phyloP scores from a whole-genome alignment of 2,888 invertebrate species.

The Rhogogaster chlorosoma region DNA sequence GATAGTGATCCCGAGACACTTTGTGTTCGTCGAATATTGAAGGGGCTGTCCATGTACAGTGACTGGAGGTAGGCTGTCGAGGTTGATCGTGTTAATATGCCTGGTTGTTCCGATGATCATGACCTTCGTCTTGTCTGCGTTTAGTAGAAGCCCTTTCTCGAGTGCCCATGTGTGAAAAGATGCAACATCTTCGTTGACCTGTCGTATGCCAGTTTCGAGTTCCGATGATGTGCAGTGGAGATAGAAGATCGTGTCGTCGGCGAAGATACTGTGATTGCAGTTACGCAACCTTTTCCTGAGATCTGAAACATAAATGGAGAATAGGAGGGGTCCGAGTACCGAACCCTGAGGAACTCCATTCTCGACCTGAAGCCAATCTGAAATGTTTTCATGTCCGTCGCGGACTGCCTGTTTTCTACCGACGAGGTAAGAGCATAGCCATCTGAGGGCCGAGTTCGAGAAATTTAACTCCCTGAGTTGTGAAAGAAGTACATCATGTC shows the following conservation, averaged over 20 bases:
- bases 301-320: no score
- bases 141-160: background rate
- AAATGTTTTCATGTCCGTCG: no score
- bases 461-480: no score
- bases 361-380: no score
- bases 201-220: background rate
- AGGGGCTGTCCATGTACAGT: background rate
- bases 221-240: background rate
- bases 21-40: constrained; percentile 8
- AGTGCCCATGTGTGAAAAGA: constrained; percentile 17
- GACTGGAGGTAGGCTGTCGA: background rate
- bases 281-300: no score
- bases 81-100: constrained; percentile 21
- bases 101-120: constrained; percentile 39
- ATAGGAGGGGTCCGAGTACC: no score
- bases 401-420: no score
- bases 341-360: no score
- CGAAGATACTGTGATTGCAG: background rate
- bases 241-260: background rate
- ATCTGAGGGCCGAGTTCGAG: no score
- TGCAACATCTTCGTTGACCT: constrained; percentile 26
- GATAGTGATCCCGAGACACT: constrained; percentile 16
- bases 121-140: constrained; percentile 48
- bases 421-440: no score
- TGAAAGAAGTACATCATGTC: no score